phyloP scores from a whole-genome alignment of 2,113 vertebrate genomes.

The Cyrtonyx montezumae region DNA sequence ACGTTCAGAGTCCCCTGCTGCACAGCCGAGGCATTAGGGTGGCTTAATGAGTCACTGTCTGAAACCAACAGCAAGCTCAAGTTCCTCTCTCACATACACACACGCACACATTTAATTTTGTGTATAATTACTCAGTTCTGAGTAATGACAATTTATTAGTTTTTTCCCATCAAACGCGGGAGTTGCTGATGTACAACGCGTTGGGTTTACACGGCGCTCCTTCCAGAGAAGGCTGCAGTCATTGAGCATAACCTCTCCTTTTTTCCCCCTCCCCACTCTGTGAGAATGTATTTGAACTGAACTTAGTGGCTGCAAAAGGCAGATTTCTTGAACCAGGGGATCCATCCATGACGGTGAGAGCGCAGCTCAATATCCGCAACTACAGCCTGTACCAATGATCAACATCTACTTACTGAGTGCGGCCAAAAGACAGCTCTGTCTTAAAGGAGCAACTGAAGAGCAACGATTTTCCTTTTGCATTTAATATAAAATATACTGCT shows the following conservation, averaged over 20 bases:
- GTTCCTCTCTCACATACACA: conserved; percentile 12
- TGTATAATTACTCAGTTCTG: conserved; percentile 56
- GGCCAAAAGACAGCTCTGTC: not conserved
- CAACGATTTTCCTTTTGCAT: not conserved
- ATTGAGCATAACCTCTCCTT: not conserved
- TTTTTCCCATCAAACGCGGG: conserved; percentile 30
- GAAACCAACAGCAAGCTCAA: conserved; percentile 50
- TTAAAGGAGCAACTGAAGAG: not conserved
- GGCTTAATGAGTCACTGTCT: conserved; percentile 65
- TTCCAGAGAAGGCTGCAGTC: conserved; percentile 5
- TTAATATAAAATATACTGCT: not conserved
- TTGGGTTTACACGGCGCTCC: not conserved
- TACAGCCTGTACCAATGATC: not conserved
- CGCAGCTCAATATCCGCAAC: not conserved
- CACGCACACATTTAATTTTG: conserved; percentile 13
- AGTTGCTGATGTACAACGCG: not conserved
- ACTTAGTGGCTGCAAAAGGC: not conserved
- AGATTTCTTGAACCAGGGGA: conserved; percentile 19
- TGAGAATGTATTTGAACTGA: conserved; percentile 27
- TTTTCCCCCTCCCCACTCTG: not conserved
- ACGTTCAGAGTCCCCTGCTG: conserved; percentile 35
- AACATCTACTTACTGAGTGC: rapidly evolving
- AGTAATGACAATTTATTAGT: conserved; percentile 34
- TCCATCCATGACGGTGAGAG: not conserved
- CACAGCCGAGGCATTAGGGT: conserved; percentile 48